Conservation (phyloP, 2,797 vertebrate species). For the Parauchenoglanis punctatus region DNA sequence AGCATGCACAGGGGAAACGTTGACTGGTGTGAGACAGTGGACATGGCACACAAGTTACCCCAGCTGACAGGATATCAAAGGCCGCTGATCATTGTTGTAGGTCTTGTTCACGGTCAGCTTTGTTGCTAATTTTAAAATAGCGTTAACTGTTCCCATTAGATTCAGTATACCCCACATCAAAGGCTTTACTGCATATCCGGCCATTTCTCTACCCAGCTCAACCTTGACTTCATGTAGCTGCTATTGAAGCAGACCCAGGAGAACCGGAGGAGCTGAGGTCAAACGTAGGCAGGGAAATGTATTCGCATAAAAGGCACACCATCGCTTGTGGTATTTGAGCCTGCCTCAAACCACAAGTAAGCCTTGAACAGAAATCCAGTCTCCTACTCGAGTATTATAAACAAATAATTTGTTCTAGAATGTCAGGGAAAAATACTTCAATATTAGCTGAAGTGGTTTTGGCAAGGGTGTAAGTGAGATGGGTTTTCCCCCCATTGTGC, state of each 20-base stretch:
- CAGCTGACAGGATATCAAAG: constrained; percentile 49
- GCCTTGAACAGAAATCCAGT: constrained; percentile 41
- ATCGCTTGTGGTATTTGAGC: neutral
- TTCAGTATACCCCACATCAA: constrained; percentile 38
- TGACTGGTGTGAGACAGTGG: constrained; percentile 41
- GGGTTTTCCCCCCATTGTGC: constrained; percentile 36
- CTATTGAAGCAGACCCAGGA: constrained; percentile 4
- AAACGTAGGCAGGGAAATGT: constrained; percentile 18
- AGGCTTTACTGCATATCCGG: constrained; percentile 44
- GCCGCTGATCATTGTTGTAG: constrained; percentile 47
- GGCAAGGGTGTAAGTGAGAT: constrained; percentile 17
- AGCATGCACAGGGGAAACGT: constrained; percentile 35
- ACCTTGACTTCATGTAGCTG: constrained; percentile 35
- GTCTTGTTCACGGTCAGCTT: constrained; percentile 24
- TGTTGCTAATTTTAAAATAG: constrained; percentile 49
- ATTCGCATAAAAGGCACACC: constrained; percentile 11
- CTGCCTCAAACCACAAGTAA: constrained; percentile 54
- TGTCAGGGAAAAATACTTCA: constrained; percentile 39
- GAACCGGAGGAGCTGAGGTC: constrained; percentile 21
- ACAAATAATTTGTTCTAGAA: constrained; percentile 41
- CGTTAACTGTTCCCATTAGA: constrained; percentile 38
- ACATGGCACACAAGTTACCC: constrained; percentile 29
- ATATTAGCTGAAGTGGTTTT: constrained; percentile 27
- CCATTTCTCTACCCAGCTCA: constrained; percentile 33
- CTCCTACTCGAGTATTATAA: constrained; percentile 39